Evolutionary conservation across 53 echinoderm and acorn worm genomes (phyloP).

Genomic region (Echinometra lucunter): DNA sequence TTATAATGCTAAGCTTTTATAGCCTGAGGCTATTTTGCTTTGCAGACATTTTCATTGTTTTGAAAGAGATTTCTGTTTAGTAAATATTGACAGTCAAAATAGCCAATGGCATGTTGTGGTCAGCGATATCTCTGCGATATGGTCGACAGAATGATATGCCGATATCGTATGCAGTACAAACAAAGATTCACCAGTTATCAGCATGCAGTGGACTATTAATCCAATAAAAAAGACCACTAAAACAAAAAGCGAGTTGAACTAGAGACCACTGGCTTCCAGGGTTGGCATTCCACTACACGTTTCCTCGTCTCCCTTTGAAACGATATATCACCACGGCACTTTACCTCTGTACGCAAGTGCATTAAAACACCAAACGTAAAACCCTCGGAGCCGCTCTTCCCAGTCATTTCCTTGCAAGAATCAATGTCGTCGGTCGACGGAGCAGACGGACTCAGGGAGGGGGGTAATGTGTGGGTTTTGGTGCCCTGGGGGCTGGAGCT

Average conservation of each 20-base stretch:
- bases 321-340: constrained; percentile 37
- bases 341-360: constrained; percentile 41
- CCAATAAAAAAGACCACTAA: constrained; percentile 27
- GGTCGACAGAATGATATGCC: neutral
- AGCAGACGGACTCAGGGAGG: neutral
- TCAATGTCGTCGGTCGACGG: neutral
- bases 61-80: neutral
- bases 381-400: neutral
- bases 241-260: neutral
- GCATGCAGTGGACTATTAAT: neutral
- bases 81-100: neutral
- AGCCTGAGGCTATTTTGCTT: neutral
- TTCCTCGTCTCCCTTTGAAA: constrained; percentile 35
- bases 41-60: neutral
- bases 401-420: neutral
- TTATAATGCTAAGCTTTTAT: neutral
- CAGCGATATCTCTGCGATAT: neutral
- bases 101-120: neutral
- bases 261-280: neutral
- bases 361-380: constrained; percentile 36
- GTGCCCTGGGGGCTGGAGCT: constrained; percentile 35
- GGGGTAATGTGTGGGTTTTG: neutral
- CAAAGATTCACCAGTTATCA: neutral
- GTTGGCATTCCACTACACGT: constrained; percentile 47
- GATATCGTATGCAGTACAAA: neutral